Evolutionary conservation across 2,113 vertebrate species (phyloP).

Genomic region (Antigone vipio): DNA sequence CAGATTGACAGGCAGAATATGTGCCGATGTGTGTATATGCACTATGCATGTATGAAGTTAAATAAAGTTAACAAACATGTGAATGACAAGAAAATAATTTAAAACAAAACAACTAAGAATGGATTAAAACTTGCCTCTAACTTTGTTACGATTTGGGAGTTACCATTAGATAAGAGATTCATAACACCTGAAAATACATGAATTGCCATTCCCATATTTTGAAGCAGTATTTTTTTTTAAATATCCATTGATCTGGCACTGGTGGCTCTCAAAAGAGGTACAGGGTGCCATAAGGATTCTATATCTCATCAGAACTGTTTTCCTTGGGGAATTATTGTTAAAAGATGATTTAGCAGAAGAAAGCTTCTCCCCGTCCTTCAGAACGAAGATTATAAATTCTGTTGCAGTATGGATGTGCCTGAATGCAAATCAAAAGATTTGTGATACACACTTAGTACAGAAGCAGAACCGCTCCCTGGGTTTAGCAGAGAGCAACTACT

Average conservation of each 20-base stretch:
- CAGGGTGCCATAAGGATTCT: not conserved
- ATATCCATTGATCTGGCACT: not conserved
- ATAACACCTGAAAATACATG: not conserved
- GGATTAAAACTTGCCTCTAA: not conserved
- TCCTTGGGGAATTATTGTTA: not conserved
- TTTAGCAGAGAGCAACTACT: not conserved
- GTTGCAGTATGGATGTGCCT: fast-evolving
- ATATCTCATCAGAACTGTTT: not conserved
- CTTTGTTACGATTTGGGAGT: not conserved
- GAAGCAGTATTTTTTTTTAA: not conserved
- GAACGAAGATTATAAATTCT: not conserved
- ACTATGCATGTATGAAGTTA: not conserved
- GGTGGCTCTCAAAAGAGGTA: not conserved
- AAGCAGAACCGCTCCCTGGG: not conserved
- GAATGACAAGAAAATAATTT: not conserved
- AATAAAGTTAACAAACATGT: not conserved
- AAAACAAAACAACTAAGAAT: not conserved
- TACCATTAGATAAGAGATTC: not conserved
- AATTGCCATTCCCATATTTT: not conserved
- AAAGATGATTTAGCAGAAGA: not conserved
- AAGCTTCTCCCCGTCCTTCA: not conserved
- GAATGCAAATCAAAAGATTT: not conserved
- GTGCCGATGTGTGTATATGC: not conserved
- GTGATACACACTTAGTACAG: not conserved
- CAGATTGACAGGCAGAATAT: not conserved